These are phyloP conservation scores for Sebastes goodei DNA, from an alignment of 2,797 vertebrate species.

Conservation along the genomic window DNA sequence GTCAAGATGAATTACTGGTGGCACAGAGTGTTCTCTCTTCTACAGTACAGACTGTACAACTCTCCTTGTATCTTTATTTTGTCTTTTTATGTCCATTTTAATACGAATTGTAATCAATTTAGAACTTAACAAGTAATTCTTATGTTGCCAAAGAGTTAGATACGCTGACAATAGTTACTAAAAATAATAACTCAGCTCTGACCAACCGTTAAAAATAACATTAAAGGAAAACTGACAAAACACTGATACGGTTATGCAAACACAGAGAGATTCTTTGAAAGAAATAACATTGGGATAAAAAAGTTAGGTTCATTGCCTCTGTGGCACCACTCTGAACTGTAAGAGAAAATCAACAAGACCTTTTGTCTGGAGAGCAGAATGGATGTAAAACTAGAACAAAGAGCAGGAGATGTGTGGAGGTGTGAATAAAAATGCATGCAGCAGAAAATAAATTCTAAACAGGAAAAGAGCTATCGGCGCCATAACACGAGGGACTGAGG, in stretches of 20 bases:
- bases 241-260: background rate
- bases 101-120: background rate
- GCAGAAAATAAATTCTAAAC: background rate
- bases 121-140: background rate
- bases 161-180: background rate
- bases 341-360: background rate
- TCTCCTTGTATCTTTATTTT: background rate
- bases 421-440: background rate
- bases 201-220: background rate
- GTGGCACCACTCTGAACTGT: background rate
- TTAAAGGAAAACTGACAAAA: background rate
- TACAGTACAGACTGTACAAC: slow-evolving; percentile 21
- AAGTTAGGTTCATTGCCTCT: no score
- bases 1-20: slow-evolving; percentile 21
- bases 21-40: slow-evolving; percentile 60
- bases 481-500: background rate
- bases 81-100: background rate
- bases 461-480: background rate
- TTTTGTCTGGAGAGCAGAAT: background rate
- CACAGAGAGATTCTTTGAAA: background rate
- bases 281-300: background rate
- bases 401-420: background rate
- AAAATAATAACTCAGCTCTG: background rate
- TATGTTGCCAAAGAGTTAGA: background rate
- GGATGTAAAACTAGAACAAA: background rate